Percentiles rank a stretch among this genome's conserved stretches.
Conservation (phyloP, 2,888 invertebrate species). For the Doris montereyensis region DNA sequence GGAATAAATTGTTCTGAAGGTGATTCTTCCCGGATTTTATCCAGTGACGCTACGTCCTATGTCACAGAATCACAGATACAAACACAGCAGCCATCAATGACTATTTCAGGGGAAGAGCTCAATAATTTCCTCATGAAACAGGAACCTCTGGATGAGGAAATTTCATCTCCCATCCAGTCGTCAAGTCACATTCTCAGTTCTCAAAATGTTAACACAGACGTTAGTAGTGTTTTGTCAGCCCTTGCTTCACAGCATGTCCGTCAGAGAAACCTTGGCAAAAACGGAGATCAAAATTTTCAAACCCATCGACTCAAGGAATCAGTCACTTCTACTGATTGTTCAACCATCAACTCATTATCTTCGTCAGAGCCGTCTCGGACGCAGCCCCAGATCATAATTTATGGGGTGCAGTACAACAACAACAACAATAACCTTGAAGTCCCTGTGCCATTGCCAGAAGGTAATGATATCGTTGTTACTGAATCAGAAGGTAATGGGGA, state of each 20-base stretch:
- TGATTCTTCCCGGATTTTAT: too few species aligned
- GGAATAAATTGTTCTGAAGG: neutral
- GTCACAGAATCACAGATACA: neutral
- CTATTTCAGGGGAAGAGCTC: constrained; percentile 32
- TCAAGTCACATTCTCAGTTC: neutral
- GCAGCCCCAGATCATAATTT: constrained; percentile 48
- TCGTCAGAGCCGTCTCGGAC: too few species aligned
- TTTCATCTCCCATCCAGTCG: neutral
- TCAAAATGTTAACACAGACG: constrained; percentile 42
- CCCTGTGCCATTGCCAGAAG: constrained; percentile 34
- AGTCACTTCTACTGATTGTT: too few species aligned
- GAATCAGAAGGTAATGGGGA: constrained; percentile 42
- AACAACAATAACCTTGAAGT: neutral
- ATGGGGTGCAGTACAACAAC: constrained; percentile 12
- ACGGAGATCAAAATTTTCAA: too few species aligned
- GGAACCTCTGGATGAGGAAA: constrained; percentile 29
- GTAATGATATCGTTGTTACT: constrained; percentile 46
- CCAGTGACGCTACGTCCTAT: neutral
- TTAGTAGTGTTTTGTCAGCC: constrained; percentile 59
- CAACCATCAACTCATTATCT: too few species aligned
- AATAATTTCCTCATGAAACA: constrained; percentile 37
- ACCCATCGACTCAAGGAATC: too few species aligned
- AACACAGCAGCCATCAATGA: neutral
- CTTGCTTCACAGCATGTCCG: constrained; percentile 54
- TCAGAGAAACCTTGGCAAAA: too few species aligned